phyloP scores from a whole-genome alignment of 2,113 vertebrate species.

The western clawed frog (Xenopus tropicalis) region DNA sequence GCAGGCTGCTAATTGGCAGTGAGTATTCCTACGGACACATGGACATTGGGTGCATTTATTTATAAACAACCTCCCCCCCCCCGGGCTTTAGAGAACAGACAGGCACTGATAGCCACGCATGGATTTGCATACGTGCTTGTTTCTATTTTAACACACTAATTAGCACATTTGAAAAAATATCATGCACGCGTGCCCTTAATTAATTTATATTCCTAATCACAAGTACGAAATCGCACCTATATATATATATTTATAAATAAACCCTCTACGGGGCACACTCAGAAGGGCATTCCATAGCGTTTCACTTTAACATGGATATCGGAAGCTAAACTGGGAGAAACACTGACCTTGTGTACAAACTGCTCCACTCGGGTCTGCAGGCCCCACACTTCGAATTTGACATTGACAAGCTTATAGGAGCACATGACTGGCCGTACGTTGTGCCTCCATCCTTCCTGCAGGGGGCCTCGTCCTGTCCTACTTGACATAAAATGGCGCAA shows the following conservation, averaged over 20 bases:
- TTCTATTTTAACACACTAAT: neutral
- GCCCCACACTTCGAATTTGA: conserved; percentile 74
- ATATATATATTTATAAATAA: too few relatives aligned
- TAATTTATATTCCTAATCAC: too few relatives aligned
- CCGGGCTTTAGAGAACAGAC: neutral
- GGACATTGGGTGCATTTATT: neutral
- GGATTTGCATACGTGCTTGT: neutral
- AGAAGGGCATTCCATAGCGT: too few relatives aligned
- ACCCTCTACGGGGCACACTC: too few relatives aligned
- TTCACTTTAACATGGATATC: too few relatives aligned
- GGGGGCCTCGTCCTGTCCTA: conserved; percentile 64
- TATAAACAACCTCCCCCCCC: neutral
- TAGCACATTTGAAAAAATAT: neutral
- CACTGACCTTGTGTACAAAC: conserved; percentile 68
- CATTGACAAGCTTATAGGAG: conserved; percentile 70
- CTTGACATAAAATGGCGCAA: conserved; percentile 61
- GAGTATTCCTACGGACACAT: too few relatives aligned
- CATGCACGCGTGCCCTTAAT: too few relatives aligned
- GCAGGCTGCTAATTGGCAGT: too few relatives aligned
- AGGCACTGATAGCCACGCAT: neutral
- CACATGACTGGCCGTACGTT: conserved; percentile 66
- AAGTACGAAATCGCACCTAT: too few relatives aligned
- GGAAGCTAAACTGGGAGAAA: too few relatives aligned
- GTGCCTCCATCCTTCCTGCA: conserved; percentile 65
- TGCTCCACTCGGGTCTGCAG: conserved; percentile 69